Conservation (phyloP, 1,140 invertebrate genomes). For the Apis laboriosa region DNA sequence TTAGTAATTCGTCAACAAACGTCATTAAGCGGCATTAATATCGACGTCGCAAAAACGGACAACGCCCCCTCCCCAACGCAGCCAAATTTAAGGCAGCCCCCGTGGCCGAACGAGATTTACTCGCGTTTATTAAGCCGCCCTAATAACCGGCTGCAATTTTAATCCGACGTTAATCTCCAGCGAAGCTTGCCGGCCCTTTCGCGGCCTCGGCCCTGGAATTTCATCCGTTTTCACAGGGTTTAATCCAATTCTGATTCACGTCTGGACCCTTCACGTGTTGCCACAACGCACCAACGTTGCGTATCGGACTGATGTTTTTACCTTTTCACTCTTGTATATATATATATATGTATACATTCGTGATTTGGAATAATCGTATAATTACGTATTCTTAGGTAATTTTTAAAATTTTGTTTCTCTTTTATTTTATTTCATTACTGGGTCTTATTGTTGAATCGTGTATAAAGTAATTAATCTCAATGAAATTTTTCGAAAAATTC, state of each 20-base stretch:
- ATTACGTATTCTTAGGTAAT: too few relatives aligned
- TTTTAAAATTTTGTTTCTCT: too few relatives aligned
- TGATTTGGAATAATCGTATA: too few relatives aligned
- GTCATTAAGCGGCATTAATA: constrained; percentile 55
- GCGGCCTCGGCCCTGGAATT: constrained; percentile 53
- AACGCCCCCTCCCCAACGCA: not conserved
- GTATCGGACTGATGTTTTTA: constrained; percentile 10
- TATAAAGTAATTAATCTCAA: too few relatives aligned
- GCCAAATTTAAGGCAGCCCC: constrained; percentile 48
- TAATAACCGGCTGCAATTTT: constrained; percentile 68
- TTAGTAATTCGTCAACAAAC: constrained; percentile 34
- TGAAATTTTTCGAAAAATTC: too few relatives aligned
- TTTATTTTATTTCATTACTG: too few relatives aligned
- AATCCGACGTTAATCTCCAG: constrained; percentile 67
- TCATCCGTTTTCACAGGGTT: constrained; percentile 60
- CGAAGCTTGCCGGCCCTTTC: constrained; percentile 41
- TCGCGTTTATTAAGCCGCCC: constrained; percentile 68
- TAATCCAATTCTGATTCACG: constrained; percentile 63
- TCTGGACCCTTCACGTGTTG: not conserved
- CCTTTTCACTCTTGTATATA: not conserved
- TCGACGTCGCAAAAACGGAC: constrained; percentile 6
- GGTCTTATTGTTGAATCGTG: too few relatives aligned
- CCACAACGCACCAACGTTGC: not conserved
- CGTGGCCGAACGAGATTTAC: constrained; percentile 63
- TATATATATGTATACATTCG: too few relatives aligned